Evolutionary conservation across 1,140 invertebrate species (phyloP).

Genomic region (Cotesia vestalis): DNA sequence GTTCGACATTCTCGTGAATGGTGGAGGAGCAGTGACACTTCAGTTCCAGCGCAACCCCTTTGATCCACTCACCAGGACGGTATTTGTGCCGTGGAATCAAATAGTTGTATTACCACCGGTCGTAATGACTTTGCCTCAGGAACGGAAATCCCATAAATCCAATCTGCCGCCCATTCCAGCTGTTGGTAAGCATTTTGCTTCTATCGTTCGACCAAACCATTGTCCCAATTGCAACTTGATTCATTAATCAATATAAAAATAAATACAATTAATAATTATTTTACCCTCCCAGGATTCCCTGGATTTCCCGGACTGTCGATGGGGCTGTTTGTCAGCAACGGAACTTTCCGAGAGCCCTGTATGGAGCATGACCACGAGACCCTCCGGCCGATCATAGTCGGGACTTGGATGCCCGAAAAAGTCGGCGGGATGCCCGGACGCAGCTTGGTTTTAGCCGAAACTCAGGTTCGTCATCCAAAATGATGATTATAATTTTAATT

Average conservation of each 20-base stretch:
- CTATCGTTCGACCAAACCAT: slow-evolving; percentile 25
- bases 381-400: slow-evolving; percentile 82
- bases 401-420: slow-evolving; percentile 85
- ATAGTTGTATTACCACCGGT: slow-evolving; percentile 90
- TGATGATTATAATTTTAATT: neutral
- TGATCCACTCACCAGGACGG: slow-evolving; percentile 83
- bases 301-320: slow-evolving; percentile 72
- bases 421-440: slow-evolving; percentile 83
- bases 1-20: slow-evolving; percentile 98
- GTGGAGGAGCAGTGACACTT: slow-evolving; percentile 96
- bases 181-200: slow-evolving; percentile 54
- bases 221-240: too few species aligned
- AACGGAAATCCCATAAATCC: slow-evolving; percentile 69
- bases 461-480: slow-evolving; percentile 68
- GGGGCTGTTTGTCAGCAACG: slow-evolving; percentile 66
- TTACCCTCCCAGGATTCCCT: slow-evolving; percentile 44
- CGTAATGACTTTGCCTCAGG: slow-evolving; percentile 84
- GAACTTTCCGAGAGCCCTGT: slow-evolving; percentile 68
- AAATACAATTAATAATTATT: slow-evolving; percentile 40
- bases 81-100: slow-evolving; percentile 95
- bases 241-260: slow-evolving; percentile 19
- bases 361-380: slow-evolving; percentile 86
- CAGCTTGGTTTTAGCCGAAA: slow-evolving; percentile 86
- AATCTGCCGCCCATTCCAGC: slow-evolving; percentile 59
- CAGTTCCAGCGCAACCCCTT: slow-evolving; percentile 96